Base-by-base conservation (phyloP, 2,113 vertebrate species). In the Melozone crissalis region DNA sequence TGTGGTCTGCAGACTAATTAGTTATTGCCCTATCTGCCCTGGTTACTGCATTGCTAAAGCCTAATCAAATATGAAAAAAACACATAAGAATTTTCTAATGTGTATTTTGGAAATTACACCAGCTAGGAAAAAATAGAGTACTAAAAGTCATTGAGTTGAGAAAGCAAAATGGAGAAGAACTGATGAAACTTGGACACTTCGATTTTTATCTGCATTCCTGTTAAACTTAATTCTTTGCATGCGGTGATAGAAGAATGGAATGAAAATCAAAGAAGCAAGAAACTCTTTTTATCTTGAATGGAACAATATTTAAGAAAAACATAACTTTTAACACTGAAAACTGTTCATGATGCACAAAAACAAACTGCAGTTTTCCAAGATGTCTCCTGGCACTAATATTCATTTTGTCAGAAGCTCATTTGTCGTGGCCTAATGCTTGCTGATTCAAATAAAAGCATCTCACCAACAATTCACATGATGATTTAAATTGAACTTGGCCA, bases 381-480 rank as follows among this genome's bases (percentile, higher is more conserved):
- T 92, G 58, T 89, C 83, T 75, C 87, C 57, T 51, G 76, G n/a
- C 68, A 93, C 63, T 79, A 93, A 83, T 77, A 74, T 88, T 91
- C 37, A 57, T 65, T 12, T 92, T 97, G 77, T 59, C 87, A 96
- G 85, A 95, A 94, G 69, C 76, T 85, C 90, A 59, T 87, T 94
- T 41, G 24, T 73, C 16, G 47, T 93, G 86, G 75, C 73, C 90
- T 97, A 97, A 92, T 68, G 88, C 68, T 94, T 93, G 81, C 87
- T 96, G 91, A 96, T 96, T 96, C 95, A 94, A 95, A 91, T 93
- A 95, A 96, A 96, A 96, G 77, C 76, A 93, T n/a, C 54, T 96
- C n/a, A 75, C 77, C 75, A 95, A 95, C 66, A 86, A 95, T 91
- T 96, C 18, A 1, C 69, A 68, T n/a, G 93, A 95, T 86, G 74